These are phyloP conservation scores for Pristionchus entomophagus DNA, from an alignment of 2,888 invertebrate species.

Conservation along the genomic window DNA sequence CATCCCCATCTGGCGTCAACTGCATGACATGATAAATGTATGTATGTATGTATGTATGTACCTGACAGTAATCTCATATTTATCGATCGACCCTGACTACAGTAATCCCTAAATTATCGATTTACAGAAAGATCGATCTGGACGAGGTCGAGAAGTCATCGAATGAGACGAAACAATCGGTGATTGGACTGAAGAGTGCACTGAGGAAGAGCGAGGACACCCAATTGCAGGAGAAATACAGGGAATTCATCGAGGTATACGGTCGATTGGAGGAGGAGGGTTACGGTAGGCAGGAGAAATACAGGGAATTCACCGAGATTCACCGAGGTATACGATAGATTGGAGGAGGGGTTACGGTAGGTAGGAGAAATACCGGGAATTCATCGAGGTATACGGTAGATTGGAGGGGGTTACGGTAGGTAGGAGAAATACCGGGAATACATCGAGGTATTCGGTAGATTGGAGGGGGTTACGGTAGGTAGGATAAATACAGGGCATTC, in stretches of 20 bases:
- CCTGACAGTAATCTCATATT: no score
- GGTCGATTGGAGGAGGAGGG: no score
- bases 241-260: conserved; percentile 29
- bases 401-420: background rate
- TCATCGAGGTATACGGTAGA: conserved; percentile 34
- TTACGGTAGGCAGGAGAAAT: background rate
- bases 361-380: background rate
- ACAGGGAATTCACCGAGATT: conserved; percentile 15
- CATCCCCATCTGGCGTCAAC: no score
- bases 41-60: no score
- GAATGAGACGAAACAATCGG: background rate
- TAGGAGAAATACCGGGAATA: no score
- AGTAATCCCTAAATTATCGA: background rate
- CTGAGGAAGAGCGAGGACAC: background rate
- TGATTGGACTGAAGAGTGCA: background rate
- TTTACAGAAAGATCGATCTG: conserved; percentile 8
- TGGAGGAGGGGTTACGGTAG: no score
- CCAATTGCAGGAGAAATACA: background rate
- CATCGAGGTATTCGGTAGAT: no score
- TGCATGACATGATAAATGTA: no score
- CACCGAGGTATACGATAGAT: background rate
- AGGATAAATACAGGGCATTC: no score
- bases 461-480: no score
- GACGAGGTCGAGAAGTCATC: background rate
- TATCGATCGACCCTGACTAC: no score